Evolutionary conservation across 2,888 invertebrate species (phyloP), one percentile per base, ranked within the genome.

Genomic region (Ganaspis brasiliensis): DNA sequence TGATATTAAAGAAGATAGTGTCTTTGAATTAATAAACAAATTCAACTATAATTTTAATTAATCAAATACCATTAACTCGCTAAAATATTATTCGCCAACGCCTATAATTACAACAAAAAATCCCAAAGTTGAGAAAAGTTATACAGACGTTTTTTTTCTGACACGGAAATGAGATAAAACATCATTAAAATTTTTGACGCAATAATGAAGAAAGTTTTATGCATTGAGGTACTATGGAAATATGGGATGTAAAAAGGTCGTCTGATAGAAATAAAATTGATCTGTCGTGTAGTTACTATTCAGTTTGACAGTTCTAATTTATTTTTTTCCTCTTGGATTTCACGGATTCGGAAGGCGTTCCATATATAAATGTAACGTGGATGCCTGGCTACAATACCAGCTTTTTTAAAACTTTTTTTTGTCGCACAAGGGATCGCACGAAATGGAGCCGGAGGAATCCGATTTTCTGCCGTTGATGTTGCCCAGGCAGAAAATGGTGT

Each of bases 401-500:
- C 19, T 40, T 63, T 63, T 63, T 63, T 40, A 12, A 14, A 63
- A 63, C 21, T 40, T 19, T 40, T 63, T 49, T 37, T 55, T 72
- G 73, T 74, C 73, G 56, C 67, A 71, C 31, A 73, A 55, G 75
- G 71, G 71, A 81, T 82, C 77, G 82, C 76, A 80, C 79, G 82
- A 86, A 85, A 82, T 86, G 78, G 79, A 81, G 81, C 82, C 70
- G 78, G 81, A 81, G 79, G 73, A 86, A 87, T 86, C 82, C 83
- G 84, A 86, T 87, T 86, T 86, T 82, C 84, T 63, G 77, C 45
- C 75, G 79, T 81, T 82, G 81, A 71, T 77, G 72, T 79, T 80
- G 81, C 74, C 86, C 84, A 81, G 79, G 81, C 83, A 84, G 84
- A 87, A 88, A 87, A 86, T 87, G 83, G 85, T 82, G 83, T 83